Conservation (phyloP, 2,113 vertebrate species). For the Bos indicus region DNA sequence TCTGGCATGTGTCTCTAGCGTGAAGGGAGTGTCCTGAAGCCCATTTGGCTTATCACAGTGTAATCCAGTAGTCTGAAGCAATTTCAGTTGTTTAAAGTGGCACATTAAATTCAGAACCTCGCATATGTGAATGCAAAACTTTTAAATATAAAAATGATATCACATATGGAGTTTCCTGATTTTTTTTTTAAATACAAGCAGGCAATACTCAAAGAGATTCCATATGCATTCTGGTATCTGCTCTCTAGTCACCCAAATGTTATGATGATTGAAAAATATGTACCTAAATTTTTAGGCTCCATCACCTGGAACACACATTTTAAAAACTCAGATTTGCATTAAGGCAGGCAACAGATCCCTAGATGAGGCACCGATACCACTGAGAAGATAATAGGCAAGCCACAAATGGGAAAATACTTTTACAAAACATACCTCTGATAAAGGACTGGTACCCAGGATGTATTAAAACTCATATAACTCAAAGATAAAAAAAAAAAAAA, state of each 20-base stretch:
- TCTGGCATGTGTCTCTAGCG: conserved; percentile 78
- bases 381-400: neutral
- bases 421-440: neutral
- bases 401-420: neutral
- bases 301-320: neutral
- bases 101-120: conserved; percentile 16
- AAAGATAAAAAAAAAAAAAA: neutral
- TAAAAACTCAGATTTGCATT: neutral
- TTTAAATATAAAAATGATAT: neutral
- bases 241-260: neutral
- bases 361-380: neutral
- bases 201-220: neutral
- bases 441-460: neutral
- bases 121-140: conserved; percentile 27
- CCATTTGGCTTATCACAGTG: conserved; percentile 78
- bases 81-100: conserved; percentile 68
- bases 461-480: neutral
- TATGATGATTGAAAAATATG: neutral
- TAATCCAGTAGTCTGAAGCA: conserved; percentile 70
- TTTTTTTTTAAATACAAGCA: neutral
- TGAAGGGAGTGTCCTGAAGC: conserved; percentile 75
- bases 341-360: neutral
- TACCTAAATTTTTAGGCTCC: neutral
- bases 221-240: neutral
- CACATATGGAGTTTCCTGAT: neutral